Evolutionary conservation across 2,113 vertebrate genomes (phyloP).

Genomic region (Coptodon bakossiorum): DNA sequence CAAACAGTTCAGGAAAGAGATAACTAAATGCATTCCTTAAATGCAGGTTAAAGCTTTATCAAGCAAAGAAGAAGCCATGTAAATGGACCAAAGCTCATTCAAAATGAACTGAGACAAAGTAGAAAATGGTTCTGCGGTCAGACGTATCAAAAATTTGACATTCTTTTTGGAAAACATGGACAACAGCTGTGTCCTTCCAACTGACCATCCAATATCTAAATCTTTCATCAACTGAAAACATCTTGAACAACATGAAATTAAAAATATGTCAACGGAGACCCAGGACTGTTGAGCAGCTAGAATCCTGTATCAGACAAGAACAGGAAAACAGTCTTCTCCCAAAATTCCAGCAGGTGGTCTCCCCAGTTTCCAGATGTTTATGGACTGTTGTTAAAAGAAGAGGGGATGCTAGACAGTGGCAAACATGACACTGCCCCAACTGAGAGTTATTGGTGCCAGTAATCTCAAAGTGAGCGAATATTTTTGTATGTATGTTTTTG

Average conservation of each 20-base stretch:
- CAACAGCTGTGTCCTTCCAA: not conserved
- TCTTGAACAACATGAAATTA: not conserved
- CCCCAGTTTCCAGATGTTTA: not conserved
- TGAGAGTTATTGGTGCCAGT: not conserved
- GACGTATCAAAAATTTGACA: not conserved
- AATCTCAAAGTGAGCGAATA: not conserved
- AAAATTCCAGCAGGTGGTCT: not conserved
- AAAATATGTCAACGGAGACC: not conserved
- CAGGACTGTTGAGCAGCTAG: not conserved
- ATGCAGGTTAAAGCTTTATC: not conserved
- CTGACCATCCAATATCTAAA: not conserved
- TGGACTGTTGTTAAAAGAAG: not conserved
- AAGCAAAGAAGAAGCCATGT: not conserved
- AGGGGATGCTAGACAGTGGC: not conserved
- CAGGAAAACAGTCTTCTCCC: not conserved
- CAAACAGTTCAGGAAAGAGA: not conserved
- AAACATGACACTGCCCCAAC: not conserved
- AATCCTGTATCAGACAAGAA: not conserved
- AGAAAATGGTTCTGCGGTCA: not conserved
- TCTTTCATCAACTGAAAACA: not conserved
- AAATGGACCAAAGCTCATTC: not conserved
- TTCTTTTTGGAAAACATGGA: not conserved
- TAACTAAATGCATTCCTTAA: not conserved
- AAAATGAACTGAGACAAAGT: not conserved
- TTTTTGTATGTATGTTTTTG: not conserved